Evolutionary conservation across 2,888 invertebrate species (phyloP).

Genomic region (Fragum fragum): DNA sequence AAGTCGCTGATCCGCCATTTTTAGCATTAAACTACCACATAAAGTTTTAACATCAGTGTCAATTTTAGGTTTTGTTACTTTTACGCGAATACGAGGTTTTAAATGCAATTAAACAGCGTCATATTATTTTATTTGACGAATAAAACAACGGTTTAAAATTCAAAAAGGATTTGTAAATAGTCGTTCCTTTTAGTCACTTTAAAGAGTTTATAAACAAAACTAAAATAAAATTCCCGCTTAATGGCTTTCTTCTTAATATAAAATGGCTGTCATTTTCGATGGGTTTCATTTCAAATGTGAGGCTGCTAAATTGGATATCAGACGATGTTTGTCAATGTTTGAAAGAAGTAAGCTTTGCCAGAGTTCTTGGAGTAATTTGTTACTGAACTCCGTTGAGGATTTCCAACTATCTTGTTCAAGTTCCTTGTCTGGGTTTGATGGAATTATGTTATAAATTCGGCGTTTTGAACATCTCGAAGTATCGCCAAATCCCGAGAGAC

Average conservation of each 20-base stretch:
- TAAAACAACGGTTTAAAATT: constrained; percentile 71
- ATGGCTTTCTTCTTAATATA: constrained; percentile 57
- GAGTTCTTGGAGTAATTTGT: constrained; percentile 33
- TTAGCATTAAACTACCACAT: constrained; percentile 53
- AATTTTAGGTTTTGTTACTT: constrained; percentile 59
- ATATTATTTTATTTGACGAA: constrained; percentile 69
- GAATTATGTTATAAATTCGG: constrained; percentile 35
- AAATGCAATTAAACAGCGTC: constrained; percentile 65
- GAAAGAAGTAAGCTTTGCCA: neutral
- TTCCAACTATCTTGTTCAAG: constrained; percentile 16
- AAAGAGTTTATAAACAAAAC: constrained; percentile 48
- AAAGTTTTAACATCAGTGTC: constrained; percentile 60
- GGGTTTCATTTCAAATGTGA: constrained; percentile 63
- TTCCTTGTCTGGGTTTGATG: constrained; percentile 24
- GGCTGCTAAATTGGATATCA: constrained; percentile 10
- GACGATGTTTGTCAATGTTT: constrained; percentile 35
- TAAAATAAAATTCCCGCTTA: constrained; percentile 62
- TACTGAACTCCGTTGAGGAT: constrained; percentile 7
- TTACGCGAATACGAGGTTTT: constrained; percentile 61
- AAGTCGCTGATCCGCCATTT: constrained; percentile 53
- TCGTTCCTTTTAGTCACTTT: constrained; percentile 57
- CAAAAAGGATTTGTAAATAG: constrained; percentile 63
- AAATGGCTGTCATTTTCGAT: constrained; percentile 52
- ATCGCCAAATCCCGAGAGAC: neutral
- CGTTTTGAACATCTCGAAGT: neutral